Conservation (phyloP, 2,113 vertebrate genomes). For the Chloebia gouldiae region DNA sequence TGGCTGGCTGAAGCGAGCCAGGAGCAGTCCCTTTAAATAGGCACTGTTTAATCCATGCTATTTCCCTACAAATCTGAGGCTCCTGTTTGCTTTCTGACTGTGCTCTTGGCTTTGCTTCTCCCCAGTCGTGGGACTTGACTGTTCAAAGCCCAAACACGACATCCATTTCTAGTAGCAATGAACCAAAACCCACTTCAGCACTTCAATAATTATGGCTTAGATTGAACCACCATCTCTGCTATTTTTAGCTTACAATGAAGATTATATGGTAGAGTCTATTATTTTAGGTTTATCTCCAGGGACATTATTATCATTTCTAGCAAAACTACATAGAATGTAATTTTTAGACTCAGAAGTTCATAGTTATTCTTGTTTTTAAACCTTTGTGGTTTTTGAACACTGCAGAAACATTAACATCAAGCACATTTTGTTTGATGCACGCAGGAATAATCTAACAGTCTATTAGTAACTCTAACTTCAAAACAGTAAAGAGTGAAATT, state of each 20-base stretch:
- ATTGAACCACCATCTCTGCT: slow-evolving; percentile 48
- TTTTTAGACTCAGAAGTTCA: neutral
- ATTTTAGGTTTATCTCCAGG: slow-evolving; percentile 69
- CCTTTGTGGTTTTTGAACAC: slow-evolving; percentile 10
- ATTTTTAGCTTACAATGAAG: slow-evolving; percentile 71
- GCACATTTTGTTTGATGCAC: slow-evolving; percentile 16
- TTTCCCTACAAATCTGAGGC: neutral
- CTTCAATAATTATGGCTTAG: slow-evolving; percentile 54
- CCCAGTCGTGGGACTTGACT: neutral
- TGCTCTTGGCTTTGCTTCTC: slow-evolving; percentile 14
- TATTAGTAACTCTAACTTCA: slow-evolving; percentile 55
- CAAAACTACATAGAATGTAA: slow-evolving; percentile 32
- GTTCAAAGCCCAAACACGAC: slow-evolving; percentile 40
- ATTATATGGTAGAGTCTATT: slow-evolving; percentile 55
- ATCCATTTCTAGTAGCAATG: slow-evolving; percentile 31
- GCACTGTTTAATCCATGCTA: neutral
- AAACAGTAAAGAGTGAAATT: slow-evolving; percentile 49
- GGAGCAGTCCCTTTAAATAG: neutral
- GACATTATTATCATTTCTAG: slow-evolving; percentile 67
- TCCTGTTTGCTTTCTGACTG: slow-evolving; percentile 38
- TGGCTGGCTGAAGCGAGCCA: neutral
- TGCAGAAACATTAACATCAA: slow-evolving; percentile 1
- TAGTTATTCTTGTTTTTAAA: slow-evolving; percentile 23
- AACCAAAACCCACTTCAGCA: slow-evolving; percentile 24
- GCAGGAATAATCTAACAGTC: slow-evolving; percentile 40